Conservation (phyloP, 2,797 vertebrate genomes). For the Danio jaintianensis region DNA sequence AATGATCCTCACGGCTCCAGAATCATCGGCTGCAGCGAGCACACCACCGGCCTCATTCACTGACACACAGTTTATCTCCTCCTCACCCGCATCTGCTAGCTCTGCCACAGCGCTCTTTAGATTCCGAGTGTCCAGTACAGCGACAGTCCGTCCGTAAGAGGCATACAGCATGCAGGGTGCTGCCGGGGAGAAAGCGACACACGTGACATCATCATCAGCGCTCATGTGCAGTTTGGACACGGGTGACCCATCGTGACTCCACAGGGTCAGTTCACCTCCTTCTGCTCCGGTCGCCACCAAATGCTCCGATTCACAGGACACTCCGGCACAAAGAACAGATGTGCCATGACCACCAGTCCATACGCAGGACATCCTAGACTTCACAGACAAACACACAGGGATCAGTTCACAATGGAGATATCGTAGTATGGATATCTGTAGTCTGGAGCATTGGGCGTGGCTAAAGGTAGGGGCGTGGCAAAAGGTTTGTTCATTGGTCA, state of each 20-base stretch:
- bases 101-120: constrained; percentile 77
- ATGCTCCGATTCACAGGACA: constrained; percentile 76
- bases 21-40: constrained; percentile 91
- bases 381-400: too few species aligned
- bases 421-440: too few species aligned
- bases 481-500: too few species aligned
- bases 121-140: constrained; percentile 83
- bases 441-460: too few species aligned
- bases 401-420: too few species aligned
- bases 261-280: constrained; percentile 84
- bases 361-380: constrained; percentile 80
- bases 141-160: constrained; percentile 86
- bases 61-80: constrained; percentile 92
- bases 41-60: constrained; percentile 81
- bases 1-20: constrained; percentile 86
- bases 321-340: constrained; percentile 83
- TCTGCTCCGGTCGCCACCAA: constrained; percentile 90
- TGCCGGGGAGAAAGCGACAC: constrained; percentile 80
- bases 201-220: constrained; percentile 80
- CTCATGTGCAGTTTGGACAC: constrained; percentile 75
- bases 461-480: too few species aligned
- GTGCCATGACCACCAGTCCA: constrained; percentile 86
- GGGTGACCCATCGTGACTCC: constrained; percentile 80
- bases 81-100: constrained; percentile 83
- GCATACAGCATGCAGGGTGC: constrained; percentile 77